Base-by-base conservation (phyloP, 2,888 invertebrate genomes). In the Caenorhabditis japonica region DNA sequence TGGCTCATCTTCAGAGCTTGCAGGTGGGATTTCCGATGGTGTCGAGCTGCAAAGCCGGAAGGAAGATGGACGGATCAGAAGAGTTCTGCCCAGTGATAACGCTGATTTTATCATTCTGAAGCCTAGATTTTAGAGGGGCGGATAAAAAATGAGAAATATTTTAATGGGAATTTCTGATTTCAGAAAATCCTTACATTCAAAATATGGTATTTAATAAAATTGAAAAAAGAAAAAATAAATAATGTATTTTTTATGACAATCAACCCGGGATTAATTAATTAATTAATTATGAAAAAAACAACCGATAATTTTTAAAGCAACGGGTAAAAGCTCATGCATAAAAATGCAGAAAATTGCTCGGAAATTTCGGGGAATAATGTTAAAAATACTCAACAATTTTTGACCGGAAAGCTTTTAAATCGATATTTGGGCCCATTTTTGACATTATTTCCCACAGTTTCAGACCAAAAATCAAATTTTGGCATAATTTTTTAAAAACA, bases 1-100 rank as follows among this genome's bases (percentile, higher is more conserved):
- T 21, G 84, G 84, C 34, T 76, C 80, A 44, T 84, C 80, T 17
- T 72, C 62, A 19, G 55, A 58, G 15, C 17, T 12, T 0, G 8
- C 41, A n/a, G 21, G n/a, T 0, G 53, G 17, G 3, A 43, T 7
- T 4, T 3, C 17, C 17, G n/a, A n/a, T 7, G 34, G 52, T 4
- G 61, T 27, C 3, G 64, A 56, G 10, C 55, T 56, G 39, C 64
- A 64, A 38, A 55, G 30, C 23, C 56, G 47, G 39, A 33, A 4
- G 5, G 49, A 1, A 15, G 44, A 46, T 12, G 55, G 41, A 12
- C 27, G 46, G 4, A 56, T 0, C 0, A 64, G 23, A 17, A 44
- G 12, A 7, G 34, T 25, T 47, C 33, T 19, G 2, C 39, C 55
- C 47, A 64, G 27, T 5, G 46, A 33, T 10, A 56, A 64, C 10